Percentiles rank a stretch among this genome's conserved stretches.
Evolutionary conservation across 2,797 vertebrate species (phyloP).

Genomic region (Telmatherina bonti): DNA sequence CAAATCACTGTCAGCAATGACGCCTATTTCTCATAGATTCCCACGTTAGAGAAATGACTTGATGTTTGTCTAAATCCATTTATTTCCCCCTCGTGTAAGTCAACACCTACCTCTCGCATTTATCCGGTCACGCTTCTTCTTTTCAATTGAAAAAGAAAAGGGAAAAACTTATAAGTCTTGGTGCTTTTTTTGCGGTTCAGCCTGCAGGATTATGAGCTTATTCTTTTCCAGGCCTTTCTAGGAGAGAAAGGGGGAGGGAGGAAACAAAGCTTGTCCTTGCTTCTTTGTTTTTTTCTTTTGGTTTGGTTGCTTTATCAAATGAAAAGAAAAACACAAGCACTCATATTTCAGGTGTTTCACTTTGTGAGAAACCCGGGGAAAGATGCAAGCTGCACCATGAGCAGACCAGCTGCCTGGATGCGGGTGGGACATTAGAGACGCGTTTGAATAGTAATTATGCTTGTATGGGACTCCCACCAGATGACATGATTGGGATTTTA

Average conservation of each 20-base stretch:
- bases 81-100: slow-evolving; percentile 54
- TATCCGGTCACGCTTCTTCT: slow-evolving; percentile 60
- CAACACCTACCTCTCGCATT: slow-evolving; percentile 47
- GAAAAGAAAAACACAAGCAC: neutral
- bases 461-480: slow-evolving; percentile 98
- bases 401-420: slow-evolving; percentile 89
- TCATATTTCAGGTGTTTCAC: slow-evolving; percentile 42
- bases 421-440: slow-evolving; percentile 94
- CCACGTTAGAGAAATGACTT: slow-evolving; percentile 69
- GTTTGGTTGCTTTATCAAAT: no score
- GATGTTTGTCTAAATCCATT: slow-evolving; percentile 51
- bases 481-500: slow-evolving; percentile 91
- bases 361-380: slow-evolving; percentile 65
- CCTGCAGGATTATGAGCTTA: slow-evolving; percentile 37
- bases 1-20: slow-evolving; percentile 74
- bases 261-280: neutral
- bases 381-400: slow-evolving; percentile 61
- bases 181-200: neutral
- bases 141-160: slow-evolving; percentile 19
- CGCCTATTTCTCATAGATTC: slow-evolving; percentile 74
- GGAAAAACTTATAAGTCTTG: slow-evolving; percentile 36
- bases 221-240: slow-evolving; percentile 49
- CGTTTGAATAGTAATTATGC: slow-evolving; percentile 91
- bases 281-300: neutral
- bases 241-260: neutral